phyloP scores from a whole-genome alignment of 2,797 vertebrate species.

The Propithecus perrieri region DNA sequence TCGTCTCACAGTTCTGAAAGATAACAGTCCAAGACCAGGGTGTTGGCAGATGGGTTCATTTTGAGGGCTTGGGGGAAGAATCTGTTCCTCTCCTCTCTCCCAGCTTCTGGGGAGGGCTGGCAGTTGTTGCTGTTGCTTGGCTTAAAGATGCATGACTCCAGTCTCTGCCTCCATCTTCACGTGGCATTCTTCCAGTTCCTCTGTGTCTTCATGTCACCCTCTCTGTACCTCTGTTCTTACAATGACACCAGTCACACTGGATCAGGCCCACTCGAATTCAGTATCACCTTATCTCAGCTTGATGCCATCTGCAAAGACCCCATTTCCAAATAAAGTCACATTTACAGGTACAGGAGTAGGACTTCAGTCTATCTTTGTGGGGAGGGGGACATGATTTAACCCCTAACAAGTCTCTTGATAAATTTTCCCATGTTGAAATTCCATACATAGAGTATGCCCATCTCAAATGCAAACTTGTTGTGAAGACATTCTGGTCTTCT shows the following conservation, averaged over 20 bases:
- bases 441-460: neutral
- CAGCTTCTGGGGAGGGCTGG: neutral
- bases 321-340: neutral
- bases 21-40: neutral
- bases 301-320: neutral
- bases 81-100: neutral
- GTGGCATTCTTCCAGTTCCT: neutral
- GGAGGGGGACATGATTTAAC: neutral
- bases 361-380: neutral
- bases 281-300: neutral
- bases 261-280: neutral
- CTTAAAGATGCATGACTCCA: neutral
- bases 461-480: neutral
- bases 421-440: neutral
- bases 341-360: neutral
- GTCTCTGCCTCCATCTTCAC: neutral
- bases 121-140: neutral
- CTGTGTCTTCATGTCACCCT: neutral
- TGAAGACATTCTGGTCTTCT: neutral
- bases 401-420: neutral
- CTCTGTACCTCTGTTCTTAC: neutral
- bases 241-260: no score
- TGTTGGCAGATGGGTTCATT: neutral
- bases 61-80: neutral
- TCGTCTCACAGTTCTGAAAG: neutral